Conservation (phyloP, 2,113 vertebrate species). For the Atherinomorus stipes region DNA sequence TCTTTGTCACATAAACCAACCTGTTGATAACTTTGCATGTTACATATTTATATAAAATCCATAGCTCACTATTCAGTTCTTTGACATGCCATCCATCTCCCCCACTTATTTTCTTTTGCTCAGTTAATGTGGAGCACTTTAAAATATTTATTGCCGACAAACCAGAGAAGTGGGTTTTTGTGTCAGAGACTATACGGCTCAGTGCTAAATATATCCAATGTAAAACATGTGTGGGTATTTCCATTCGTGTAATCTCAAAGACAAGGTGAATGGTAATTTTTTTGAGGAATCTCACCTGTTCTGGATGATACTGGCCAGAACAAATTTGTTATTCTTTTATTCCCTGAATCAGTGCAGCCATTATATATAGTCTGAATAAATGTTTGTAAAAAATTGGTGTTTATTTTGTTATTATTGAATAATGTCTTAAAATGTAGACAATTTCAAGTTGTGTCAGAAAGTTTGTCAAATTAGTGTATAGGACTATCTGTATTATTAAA, state of each 20-base stretch:
- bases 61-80: neutral
- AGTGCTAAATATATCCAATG: slow-evolving; percentile 28
- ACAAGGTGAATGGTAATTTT: neutral
- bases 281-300: neutral
- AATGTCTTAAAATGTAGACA: neutral
- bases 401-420: neutral
- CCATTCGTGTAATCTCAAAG: neutral
- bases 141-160: slow-evolving; percentile 59
- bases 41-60: neutral
- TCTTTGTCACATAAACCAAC: neutral
- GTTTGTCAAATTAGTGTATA: no score
- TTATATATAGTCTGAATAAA: neutral
- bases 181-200: slow-evolving; percentile 45
- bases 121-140: slow-evolving; percentile 38
- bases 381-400: no score
- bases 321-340: neutral
- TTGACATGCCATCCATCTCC: neutral
- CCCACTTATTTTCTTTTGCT: neutral
- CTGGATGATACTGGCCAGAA: neutral
- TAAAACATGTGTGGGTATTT: slow-evolving; percentile 23
- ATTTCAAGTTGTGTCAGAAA: neutral
- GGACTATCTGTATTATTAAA: no score
- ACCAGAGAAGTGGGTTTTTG: slow-evolving; percentile 61
- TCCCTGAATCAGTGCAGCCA: neutral
- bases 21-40: no score